Conservation (phyloP, 2,113 vertebrate genomes). For the Octodon degus region DNA sequence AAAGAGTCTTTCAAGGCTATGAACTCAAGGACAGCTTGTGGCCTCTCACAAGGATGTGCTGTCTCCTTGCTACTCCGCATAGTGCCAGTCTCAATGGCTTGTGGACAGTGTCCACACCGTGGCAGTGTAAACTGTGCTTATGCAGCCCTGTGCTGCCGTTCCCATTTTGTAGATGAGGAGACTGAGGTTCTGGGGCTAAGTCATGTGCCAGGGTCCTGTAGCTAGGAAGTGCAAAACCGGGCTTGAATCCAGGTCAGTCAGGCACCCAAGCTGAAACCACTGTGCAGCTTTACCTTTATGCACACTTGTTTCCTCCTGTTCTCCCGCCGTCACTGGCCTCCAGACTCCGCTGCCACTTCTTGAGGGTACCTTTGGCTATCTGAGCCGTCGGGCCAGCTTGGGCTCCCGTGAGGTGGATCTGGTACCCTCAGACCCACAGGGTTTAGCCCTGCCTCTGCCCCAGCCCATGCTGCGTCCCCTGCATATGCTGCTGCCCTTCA, state of each 20-base stretch:
- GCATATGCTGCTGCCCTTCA: not conserved
- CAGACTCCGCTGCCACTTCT: not conserved
- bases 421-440: not conserved
- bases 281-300: not conserved
- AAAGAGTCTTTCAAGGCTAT: not conserved
- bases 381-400: not conserved
- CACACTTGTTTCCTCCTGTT: no score
- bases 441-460: not conserved
- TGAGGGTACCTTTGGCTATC: not conserved
- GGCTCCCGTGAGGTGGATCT: not conserved
- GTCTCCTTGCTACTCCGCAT: not conserved
- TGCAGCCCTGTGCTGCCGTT: not conserved
- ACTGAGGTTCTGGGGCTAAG: not conserved
- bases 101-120: fast-evolving
- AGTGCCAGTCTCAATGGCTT: not conserved
- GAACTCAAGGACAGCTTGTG: fast-evolving
- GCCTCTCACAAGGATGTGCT: not conserved
- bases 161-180: not conserved
- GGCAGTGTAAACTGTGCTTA: not conserved
- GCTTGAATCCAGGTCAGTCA: not conserved
- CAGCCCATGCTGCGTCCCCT: not conserved
- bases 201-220: not conserved
- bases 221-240: not conserved
- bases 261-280: not conserved
- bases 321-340: not conserved